Evolutionary conservation across 2,888 invertebrate species (phyloP).

Genomic region (Neoscelio sp.): DNA sequence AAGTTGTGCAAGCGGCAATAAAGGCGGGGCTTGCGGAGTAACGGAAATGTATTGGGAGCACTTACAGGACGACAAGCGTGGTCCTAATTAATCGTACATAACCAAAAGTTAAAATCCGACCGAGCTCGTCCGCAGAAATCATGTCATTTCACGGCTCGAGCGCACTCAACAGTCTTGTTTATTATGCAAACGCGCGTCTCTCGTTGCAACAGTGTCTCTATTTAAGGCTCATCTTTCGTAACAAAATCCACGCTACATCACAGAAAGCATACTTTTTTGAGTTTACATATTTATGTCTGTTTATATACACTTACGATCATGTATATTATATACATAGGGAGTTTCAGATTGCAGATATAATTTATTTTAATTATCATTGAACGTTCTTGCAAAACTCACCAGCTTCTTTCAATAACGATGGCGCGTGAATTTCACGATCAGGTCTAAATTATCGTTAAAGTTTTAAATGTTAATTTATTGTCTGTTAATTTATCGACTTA

Average conservation of each 20-base stretch:
- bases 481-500: slow-evolving; percentile 18
- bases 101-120: slow-evolving; percentile 11
- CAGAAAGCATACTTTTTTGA: slow-evolving; percentile 60
- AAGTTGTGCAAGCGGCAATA: slow-evolving; percentile 13
- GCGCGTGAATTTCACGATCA: neutral
- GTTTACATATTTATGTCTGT: slow-evolving; percentile 48
- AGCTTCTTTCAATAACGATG: no score
- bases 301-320: slow-evolving; percentile 43
- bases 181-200: slow-evolving; percentile 34
- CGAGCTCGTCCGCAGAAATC: neutral
- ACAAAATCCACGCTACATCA: slow-evolving; percentile 55
- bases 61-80: slow-evolving; percentile 1
- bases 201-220: slow-evolving; percentile 51
- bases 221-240: slow-evolving; percentile 29
- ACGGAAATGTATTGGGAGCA: slow-evolving; percentile 45
- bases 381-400: no score
- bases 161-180: slow-evolving; percentile 41
- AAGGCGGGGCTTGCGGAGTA: slow-evolving; percentile 46
- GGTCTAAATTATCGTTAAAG: neutral
- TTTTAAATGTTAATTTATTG: slow-evolving; percentile 29
- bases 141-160: slow-evolving; percentile 20
- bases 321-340: slow-evolving; percentile 52
- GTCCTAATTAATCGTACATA: slow-evolving; percentile 32
- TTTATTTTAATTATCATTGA: no score
- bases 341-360: slow-evolving; percentile 21